Percentiles rank a stretch among this genome's conserved stretches.
Conservation (phyloP, 2,113 vertebrate species). For the Thalassoma bifasciatum region DNA sequence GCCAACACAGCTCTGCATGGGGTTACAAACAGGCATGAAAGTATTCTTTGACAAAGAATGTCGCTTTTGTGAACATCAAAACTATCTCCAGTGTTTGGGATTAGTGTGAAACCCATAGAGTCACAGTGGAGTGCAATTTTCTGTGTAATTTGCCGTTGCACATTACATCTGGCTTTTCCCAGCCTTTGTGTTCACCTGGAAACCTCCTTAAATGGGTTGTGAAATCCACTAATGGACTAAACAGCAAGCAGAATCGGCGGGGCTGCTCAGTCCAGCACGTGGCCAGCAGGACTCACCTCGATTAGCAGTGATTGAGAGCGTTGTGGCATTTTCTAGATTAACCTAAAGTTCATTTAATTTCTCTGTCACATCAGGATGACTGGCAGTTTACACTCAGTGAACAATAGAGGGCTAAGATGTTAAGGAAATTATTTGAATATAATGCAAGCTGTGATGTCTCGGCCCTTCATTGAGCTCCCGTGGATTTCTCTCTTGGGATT, state of each 20-base stretch:
- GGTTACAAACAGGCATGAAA: constrained; percentile 43
- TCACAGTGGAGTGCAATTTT: constrained; percentile 30
- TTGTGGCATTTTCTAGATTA: constrained; percentile 60
- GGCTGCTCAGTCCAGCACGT: constrained; percentile 19
- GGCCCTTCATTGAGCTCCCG: constrained; percentile 10
- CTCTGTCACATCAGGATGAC: constrained; percentile 39
- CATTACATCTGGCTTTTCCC: constrained; percentile 40
- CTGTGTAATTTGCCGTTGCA: constrained; percentile 39
- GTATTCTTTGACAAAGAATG: constrained; percentile 31
- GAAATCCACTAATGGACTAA: constrained; percentile 58
- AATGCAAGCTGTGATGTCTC: constrained; percentile 33
- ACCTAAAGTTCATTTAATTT: constrained; percentile 60
- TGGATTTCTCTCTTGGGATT: constrained; percentile 19
- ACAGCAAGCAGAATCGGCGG: constrained; percentile 7
- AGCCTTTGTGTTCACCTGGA: constrained; percentile 46
- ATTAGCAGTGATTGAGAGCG: constrained; percentile 38
- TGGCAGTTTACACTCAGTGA: constrained; percentile 27
- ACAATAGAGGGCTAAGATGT: constrained; percentile 21
- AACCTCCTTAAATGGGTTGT: constrained; percentile 58
- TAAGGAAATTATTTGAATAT: constrained; percentile 22
- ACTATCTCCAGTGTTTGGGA: constrained; percentile 40
- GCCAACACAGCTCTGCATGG: constrained; percentile 15
- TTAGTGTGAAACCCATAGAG: constrained; percentile 25
- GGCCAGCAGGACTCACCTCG: constrained; percentile 31
- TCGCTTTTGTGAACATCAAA: constrained; percentile 42